These are phyloP conservation scores for Trissonchulus latispiculum DNA, from an alignment of 2,888 invertebrate species.

Conservation along the genomic window DNA sequence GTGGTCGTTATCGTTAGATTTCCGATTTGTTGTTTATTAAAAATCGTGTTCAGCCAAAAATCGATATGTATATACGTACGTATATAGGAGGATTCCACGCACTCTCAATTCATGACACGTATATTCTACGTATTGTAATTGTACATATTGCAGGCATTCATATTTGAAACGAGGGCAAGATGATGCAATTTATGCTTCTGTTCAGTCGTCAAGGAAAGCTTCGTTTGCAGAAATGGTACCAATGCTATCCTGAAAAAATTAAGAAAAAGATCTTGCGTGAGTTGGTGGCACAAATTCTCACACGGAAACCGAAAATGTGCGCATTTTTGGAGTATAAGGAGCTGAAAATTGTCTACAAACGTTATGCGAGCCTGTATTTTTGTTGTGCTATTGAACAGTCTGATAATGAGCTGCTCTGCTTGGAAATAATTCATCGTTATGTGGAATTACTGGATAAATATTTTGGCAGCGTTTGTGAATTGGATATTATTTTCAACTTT, in stretches of 20 bases:
- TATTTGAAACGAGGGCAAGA: no score
- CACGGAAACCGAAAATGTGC: conserved; percentile 62
- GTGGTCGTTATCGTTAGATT: no score
- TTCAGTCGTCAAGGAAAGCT: conserved; percentile 98
- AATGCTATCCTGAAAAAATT: conserved; percentile 96
- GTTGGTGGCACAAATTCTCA: conserved; percentile 48
- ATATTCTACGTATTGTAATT: no score
- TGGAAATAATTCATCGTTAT: conserved; percentile 96
- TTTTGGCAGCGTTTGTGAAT: conserved; percentile 97
- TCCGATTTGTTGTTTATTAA: no score
- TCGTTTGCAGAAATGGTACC: conserved; percentile 96
- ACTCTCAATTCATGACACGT: no score
- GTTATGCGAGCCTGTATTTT: conserved; percentile 99
- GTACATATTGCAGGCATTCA: no score
- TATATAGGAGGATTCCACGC: no score
- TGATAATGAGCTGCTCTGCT: conserved; percentile 88
- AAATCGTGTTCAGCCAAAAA: no score
- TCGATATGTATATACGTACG: no score
- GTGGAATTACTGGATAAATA: conserved; percentile 98
- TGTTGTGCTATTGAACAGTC: conserved; percentile 97
- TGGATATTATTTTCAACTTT: conserved; percentile 99
- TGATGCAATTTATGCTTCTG: conserved; percentile 98
- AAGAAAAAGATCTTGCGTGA: conserved; percentile 56
- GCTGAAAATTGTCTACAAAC: conserved; percentile 89
- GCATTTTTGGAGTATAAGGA: conserved; percentile 97